phyloP scores from a whole-genome alignment of 2,797 vertebrate genomes.

The Melopsittacus undulatus region DNA sequence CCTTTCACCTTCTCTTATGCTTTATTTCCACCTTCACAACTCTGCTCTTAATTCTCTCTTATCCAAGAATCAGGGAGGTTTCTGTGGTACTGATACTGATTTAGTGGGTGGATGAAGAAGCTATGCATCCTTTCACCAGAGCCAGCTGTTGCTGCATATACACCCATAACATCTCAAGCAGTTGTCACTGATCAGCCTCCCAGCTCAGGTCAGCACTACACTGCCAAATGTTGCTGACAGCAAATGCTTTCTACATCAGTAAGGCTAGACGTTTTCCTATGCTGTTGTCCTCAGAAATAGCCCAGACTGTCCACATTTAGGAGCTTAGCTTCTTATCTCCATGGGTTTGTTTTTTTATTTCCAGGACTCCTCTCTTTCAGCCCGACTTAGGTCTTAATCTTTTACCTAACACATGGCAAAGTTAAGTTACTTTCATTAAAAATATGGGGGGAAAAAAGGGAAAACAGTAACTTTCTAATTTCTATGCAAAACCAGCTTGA shows the following conservation, averaged over 20 bases:
- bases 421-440: not conserved
- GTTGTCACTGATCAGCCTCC: not conserved
- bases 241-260: not conserved
- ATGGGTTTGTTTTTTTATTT: not conserved
- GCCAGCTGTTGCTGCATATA: not conserved
- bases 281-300: not conserved
- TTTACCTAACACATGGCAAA: not conserved
- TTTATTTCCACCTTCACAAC: not conserved
- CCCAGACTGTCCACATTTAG: not conserved
- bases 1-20: not conserved
- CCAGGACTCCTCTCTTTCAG: not conserved
- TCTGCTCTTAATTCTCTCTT: not conserved
- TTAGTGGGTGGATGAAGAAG: not conserved
- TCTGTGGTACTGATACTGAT: not conserved
- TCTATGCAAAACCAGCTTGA: not conserved
- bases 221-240: not conserved
- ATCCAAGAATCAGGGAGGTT: not conserved
- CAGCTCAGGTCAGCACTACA: fast-evolving
- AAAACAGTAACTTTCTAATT: not conserved
- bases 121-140: not conserved
- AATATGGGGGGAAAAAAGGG: fast-evolving
- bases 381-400: not conserved
- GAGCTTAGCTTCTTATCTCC: not conserved
- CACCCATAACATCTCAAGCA: not conserved
- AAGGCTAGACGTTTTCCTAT: not conserved